Base-by-base conservation (phyloP, 2,888 invertebrate genomes). In the Ophion costatus region DNA sequence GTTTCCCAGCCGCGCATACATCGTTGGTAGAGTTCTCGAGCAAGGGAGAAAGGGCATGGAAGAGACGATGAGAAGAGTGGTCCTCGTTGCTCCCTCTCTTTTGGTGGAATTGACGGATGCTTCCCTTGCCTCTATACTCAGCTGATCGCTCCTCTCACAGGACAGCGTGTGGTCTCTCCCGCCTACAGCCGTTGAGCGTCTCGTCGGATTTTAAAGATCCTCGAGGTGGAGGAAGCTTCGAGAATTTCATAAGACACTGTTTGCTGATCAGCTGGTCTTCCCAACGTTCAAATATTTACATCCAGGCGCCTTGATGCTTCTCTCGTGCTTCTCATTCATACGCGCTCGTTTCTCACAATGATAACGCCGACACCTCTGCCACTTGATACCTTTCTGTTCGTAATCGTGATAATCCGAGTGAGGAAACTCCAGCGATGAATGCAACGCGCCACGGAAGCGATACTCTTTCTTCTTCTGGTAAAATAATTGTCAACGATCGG, bases 81-180 rank as follows among this genome's bases (percentile, higher is more conserved):
- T 71, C 56, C 69, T 56, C n/a, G 29, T 63, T 33, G 33, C 20
- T 42, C 57, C 11, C 42, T 33, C 56, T 64, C 69, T 70, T 42
- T 56, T 57, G 70, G 61, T 9, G 63, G 57, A 22, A n/a, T 79
- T 64, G 38, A 20, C 45, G 70, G 78, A 74, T 45, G 63, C 63
- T 75, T 82, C 79, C 75, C 78, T 82, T 78, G 64, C 78, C 81
- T 70, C 82, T 29, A 51, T 73, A 82, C 87, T 88, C 87, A 88
- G 87, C 87, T 88, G 87, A 88, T 88, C 87, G 82, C 66, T 63
- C 66, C 70, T 63, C 22, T 66, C 64, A 20, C 69, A 29, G 75
- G 75, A 78, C 77, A 51, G 56, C 57, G 51, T 29, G 67, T 80
- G 56, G 71, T 57, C 63, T 29, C 61, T 42, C 24, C 45, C 33